These are phyloP conservation scores for Ceuthmochares aereus DNA, from an alignment of 2,113 vertebrate species.

Conservation along the genomic window DNA sequence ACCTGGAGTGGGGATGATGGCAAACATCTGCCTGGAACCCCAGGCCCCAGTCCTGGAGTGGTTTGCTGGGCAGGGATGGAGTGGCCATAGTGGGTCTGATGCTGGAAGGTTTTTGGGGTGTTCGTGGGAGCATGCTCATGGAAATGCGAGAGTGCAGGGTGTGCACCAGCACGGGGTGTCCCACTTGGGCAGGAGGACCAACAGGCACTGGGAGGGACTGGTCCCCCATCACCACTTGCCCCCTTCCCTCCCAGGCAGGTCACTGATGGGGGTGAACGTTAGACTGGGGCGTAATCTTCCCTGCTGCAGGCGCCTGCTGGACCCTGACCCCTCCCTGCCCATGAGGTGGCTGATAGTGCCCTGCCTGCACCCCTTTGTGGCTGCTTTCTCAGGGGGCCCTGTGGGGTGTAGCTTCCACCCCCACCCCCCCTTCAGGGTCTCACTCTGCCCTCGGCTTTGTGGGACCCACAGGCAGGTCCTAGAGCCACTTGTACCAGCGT, in stretches of 20 bases:
- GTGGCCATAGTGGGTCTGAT: neutral
- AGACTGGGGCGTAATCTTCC: conserved; percentile 13
- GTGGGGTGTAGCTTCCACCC: neutral
- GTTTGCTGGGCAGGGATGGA: neutral
- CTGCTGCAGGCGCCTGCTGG: neutral
- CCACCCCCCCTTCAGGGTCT: neutral
- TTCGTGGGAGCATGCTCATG: rapidly evolving
- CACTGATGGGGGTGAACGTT: neutral
- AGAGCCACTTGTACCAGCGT: neutral
- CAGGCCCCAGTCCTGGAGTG: neutral
- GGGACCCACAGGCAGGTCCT: neutral
- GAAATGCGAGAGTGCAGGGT: rapidly evolving
- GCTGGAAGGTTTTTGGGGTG: neutral
- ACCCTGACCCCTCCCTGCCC: neutral
- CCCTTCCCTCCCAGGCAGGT: neutral
- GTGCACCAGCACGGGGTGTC: too few relatives aligned
- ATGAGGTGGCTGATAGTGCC: neutral
- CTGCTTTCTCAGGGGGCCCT: neutral
- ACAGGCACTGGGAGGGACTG: rapidly evolving
- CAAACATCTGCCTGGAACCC: rapidly evolving
- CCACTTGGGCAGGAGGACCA: neutral
- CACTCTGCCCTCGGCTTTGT: rapidly evolving
- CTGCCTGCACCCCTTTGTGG: neutral
- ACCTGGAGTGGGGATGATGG: neutral
- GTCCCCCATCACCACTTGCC: neutral